Evolutionary conservation across 2,797 vertebrate genomes (phyloP), one percentile per base, ranked within the genome.

Genomic region (Pterois miles): DNA sequence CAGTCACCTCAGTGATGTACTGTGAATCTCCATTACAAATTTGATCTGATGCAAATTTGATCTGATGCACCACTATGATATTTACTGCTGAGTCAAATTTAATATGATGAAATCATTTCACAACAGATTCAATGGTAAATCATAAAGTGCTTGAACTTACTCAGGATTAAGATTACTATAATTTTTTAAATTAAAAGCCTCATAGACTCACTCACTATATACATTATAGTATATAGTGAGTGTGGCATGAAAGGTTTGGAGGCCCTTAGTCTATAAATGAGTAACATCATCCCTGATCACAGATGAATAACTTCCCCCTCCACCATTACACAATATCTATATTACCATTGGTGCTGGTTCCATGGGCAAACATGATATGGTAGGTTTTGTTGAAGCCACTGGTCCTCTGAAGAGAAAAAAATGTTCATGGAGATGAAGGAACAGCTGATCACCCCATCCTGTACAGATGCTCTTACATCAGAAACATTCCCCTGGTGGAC

Each of bases 381-480:
- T 94, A 95, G 57, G 53, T 65, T 25, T 59, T 50, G 36, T 65
- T 80, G 11, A 66, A n/a, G 8, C 57, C 65, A 23, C 78, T 29
- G 56, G 81, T 90, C 52, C 83, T 81, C 52, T 76, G 78, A 4
- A 86, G 95, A 38, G 92, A 93, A 48, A 96, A 96, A 91, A 0
- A 14, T 2, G 68, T 95, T 94, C n/a, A 10, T 76, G 14, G 95
- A 95, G 14, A 81, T 94, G 71, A 97, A 96, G 68, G 92, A 93
- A 74, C 96, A 96, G 81, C 91, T 91, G 72, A 96, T 91, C 9
- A 95, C 36, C 1, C 89, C 84, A 13, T 93, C 79, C 16, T 34
- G 78, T n/a, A 86, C 16, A 1, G 86, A 89, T 1, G 86, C 66
- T 38, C 20, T 72, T 20, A 95, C 27, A 25, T 83, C 52, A 18